Percentiles rank a stretch among this genome's conserved stretches.
Evolutionary conservation across 2,888 invertebrate species (phyloP).

Genomic region (Agonum fuliginosum): DNA sequence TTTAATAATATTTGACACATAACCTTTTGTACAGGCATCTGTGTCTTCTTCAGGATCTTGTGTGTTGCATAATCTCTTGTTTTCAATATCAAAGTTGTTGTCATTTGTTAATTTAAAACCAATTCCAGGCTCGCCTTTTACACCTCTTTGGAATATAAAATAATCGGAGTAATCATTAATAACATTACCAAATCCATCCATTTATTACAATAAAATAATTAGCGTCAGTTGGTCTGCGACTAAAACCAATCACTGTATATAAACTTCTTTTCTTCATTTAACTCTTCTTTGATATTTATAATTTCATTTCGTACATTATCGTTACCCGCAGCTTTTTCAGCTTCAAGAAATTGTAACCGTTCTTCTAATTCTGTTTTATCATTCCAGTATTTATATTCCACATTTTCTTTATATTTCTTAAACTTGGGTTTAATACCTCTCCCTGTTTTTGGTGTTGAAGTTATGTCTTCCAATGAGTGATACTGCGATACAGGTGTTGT

Average conservation of each 20-base stretch:
- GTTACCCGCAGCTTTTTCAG: too few species aligned
- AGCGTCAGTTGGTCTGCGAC: too few species aligned
- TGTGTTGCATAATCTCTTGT: conserved; percentile 4
- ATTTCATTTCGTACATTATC: too few species aligned
- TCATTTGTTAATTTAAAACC: conserved; percentile 16
- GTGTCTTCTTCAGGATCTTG: neutral
- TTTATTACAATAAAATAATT: conserved; percentile 4
- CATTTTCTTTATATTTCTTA: too few species aligned
- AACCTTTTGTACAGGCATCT: neutral
- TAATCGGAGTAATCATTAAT: neutral
- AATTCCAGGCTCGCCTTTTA: conserved; percentile 9
- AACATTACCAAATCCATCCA: neutral
- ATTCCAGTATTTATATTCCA: too few species aligned
- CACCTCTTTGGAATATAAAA: neutral
- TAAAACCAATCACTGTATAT: too few species aligned
- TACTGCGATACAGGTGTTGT: conserved; percentile 1
- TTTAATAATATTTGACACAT: neutral
- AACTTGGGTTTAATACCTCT: neutral
- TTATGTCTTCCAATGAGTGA: conserved; percentile 15
- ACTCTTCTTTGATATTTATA: too few species aligned
- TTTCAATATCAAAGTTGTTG: conserved; percentile 6
- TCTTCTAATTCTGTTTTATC: too few species aligned
- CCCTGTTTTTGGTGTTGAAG: neutral
- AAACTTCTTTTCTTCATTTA: too few species aligned
- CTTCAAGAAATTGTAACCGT: too few species aligned